Evolutionary conservation across 2,797 vertebrate genomes (phyloP).

Genomic region (Urosaurus nigricauda): DNA sequence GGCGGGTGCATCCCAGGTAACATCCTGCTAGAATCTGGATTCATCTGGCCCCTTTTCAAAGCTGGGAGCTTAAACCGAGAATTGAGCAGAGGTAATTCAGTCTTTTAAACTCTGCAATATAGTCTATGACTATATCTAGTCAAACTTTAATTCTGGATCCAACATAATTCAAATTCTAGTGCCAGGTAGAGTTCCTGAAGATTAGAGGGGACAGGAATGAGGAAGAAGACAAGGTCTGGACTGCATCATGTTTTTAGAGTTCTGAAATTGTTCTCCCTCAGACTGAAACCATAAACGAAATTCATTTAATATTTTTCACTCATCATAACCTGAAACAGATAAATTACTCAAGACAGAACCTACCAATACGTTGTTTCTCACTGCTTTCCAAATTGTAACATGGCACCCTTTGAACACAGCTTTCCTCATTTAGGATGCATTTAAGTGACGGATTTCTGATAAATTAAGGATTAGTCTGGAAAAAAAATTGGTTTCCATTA

Average conservation of each 20-base stretch:
- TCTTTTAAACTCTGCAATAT: too few species aligned
- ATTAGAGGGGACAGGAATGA: background rate
- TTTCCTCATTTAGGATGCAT: conserved; percentile 71
- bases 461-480: conserved; percentile 77
- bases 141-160: background rate
- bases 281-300: background rate
- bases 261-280: background rate
- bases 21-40: too few species aligned
- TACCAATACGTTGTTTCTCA: conserved; percentile 46
- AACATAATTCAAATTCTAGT: background rate
- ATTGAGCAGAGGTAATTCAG: too few species aligned
- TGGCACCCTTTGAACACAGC: conserved; percentile 65
- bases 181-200: background rate
- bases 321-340: background rate
- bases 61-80: too few species aligned
- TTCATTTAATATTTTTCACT: background rate
- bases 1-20: too few species aligned
- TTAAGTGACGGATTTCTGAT: conserved; percentile 72
- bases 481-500: conserved; percentile 73
- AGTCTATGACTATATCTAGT: too few species aligned
- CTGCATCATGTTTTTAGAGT: background rate
- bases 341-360: background rate
- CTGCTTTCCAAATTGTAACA: conserved; percentile 69
- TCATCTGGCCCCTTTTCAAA: too few species aligned
- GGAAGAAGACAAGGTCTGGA: background rate